Evolutionary conservation across 1,140 invertebrate genomes (phyloP).

Genomic region (Leucophenga varia): DNA sequence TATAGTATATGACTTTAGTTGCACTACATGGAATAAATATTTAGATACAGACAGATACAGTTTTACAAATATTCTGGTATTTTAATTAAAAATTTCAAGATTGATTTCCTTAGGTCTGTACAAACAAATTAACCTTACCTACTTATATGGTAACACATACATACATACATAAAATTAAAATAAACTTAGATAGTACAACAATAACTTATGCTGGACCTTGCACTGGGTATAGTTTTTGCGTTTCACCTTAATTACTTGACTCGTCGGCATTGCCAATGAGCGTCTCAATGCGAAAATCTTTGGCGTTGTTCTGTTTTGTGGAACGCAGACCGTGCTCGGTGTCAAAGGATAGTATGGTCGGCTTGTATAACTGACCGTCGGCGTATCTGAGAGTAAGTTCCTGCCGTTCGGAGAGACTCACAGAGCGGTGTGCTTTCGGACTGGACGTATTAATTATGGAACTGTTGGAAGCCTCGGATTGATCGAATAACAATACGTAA

Average conservation of each 20-base stretch:
- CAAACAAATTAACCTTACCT: too few relatives aligned
- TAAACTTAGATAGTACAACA: too few relatives aligned
- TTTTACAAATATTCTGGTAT: too few relatives aligned
- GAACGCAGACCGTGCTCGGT: constrained; percentile 24
- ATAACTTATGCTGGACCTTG: too few relatives aligned
- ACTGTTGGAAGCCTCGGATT: constrained; percentile 31
- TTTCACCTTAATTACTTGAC: constrained; percentile 10
- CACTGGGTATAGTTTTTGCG: constrained; percentile 15
- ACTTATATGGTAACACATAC: constrained; percentile 25
- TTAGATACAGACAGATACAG: too few relatives aligned
- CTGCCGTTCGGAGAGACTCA: background rate
- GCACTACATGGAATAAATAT: too few relatives aligned
- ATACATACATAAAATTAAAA: too few relatives aligned
- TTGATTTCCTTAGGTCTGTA: too few relatives aligned
- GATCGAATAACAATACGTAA: constrained; percentile 34
- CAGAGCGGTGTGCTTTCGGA: constrained; percentile 33
- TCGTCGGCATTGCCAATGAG: constrained; percentile 40
- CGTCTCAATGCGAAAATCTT: constrained; percentile 55
- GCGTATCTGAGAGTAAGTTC: background rate
- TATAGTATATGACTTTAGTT: too few relatives aligned
- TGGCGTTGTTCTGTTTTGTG: constrained; percentile 37
- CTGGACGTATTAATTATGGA: constrained; percentile 30
- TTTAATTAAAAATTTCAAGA: too few relatives aligned
- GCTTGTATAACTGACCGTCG: constrained; percentile 12
- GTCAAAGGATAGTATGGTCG: constrained; percentile 28